Conservation (phyloP, 2,888 invertebrate genomes). For the Sesia bembeciformis region DNA sequence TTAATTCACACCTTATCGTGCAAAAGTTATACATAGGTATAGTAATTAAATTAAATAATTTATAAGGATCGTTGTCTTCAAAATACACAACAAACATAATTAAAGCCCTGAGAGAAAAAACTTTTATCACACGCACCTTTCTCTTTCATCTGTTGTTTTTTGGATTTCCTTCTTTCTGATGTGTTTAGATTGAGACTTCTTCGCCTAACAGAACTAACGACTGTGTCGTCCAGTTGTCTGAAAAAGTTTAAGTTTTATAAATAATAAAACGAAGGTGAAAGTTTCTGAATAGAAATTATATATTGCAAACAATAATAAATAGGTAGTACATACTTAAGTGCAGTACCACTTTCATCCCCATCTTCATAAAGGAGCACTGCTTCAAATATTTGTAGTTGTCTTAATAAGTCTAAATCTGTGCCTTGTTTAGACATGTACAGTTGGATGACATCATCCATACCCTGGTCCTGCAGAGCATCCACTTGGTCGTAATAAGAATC, state of each 20-base stretch:
- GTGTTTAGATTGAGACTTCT: slow-evolving; percentile 54
- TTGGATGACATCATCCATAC: slow-evolving; percentile 90
- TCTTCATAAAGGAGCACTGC: slow-evolving; percentile 93
- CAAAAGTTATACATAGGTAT: too few species aligned
- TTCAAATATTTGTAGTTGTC: slow-evolving; percentile 96
- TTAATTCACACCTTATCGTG: too few species aligned
- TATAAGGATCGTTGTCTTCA: too few species aligned
- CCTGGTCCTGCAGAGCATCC: slow-evolving; percentile 95
- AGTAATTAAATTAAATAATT: too few species aligned
- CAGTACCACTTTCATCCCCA: slow-evolving; percentile 77
- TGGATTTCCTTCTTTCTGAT: slow-evolving; percentile 85
- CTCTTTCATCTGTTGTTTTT: slow-evolving; percentile 73
- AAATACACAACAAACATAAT: too few species aligned
- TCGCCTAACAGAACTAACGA: slow-evolving; percentile 82
- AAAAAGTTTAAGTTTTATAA: slow-evolving; percentile 9
- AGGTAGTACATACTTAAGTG: slow-evolving; percentile 59
- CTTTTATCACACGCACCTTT: slow-evolving; percentile 74
- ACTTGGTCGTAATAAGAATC: slow-evolving; percentile 98
- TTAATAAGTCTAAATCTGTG: slow-evolving; percentile 92
- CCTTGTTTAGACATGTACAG: slow-evolving; percentile 93
- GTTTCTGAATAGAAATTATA: background rate
- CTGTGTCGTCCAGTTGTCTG: slow-evolving; percentile 78
- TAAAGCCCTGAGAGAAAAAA: too few species aligned
- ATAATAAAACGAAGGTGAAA: background rate
- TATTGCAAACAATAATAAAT: background rate